Percentiles rank a stretch among this genome's conserved stretches.
These are phyloP conservation scores for Aquatica leii DNA, from an alignment of 2,888 invertebrate genomes.

Conservation along the genomic window DNA sequence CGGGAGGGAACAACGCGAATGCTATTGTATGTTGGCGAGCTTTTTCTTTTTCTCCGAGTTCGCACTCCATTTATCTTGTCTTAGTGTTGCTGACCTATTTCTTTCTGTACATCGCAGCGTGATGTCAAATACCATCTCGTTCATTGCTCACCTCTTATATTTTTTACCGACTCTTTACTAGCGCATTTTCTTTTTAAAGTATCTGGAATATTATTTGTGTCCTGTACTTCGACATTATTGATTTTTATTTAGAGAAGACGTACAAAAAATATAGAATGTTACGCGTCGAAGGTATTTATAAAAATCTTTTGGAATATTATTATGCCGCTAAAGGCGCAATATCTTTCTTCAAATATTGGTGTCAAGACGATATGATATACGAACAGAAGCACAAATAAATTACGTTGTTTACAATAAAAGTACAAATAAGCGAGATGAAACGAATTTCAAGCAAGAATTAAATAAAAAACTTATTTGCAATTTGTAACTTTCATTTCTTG, in stretches of 20 bases:
- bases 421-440: conserved; percentile 26
- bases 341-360: background rate
- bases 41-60: conserved; percentile 43
- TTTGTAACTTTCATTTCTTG: conserved; percentile 36
- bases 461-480: conserved; percentile 37
- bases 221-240: conserved; percentile 22
- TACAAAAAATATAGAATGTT: conserved; percentile 7
- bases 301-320: conserved; percentile 6
- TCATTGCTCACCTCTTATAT: conserved; percentile 19
- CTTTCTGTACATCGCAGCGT: conserved; percentile 18
- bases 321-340: background rate
- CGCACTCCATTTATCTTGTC: conserved; percentile 49
- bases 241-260: conserved; percentile 28
- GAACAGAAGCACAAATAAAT: conserved; percentile 17
- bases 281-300: conserved; percentile 14
- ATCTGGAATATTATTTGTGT: conserved; percentile 33
- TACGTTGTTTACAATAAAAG: conserved; percentile 26
- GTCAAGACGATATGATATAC: background rate
- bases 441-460: conserved; percentile 31
- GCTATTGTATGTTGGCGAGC: conserved; percentile 42
- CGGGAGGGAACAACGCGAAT: conserved; percentile 35
- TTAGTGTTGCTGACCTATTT: conserved; percentile 41
- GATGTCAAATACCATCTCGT: conserved; percentile 30
- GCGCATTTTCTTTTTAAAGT: conserved; percentile 32
- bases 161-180: conserved; percentile 32